Base-by-base conservation (phyloP, 1,140 invertebrate species). In the Triops longicaudatus region DNA sequence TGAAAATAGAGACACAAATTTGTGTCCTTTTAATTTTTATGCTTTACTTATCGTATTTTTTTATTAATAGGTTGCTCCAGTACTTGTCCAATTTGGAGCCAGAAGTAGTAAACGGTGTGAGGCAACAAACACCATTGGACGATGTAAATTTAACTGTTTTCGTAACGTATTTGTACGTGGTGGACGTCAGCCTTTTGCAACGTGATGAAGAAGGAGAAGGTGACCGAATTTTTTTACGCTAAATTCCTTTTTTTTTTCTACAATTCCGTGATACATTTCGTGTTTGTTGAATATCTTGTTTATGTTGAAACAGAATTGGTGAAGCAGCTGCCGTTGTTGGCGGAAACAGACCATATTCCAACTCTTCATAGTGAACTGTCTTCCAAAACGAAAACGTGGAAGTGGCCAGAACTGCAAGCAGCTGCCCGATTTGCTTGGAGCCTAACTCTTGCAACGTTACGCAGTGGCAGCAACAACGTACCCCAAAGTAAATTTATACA, bases 81-180 rank as follows among this genome's bases (percentile, higher is more conserved):
- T 83, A 86, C 77, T 81, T 89, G 26, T 83, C 84, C 31, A 82
- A 81, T 72, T 80, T 82, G 26, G 83, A 84, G 81, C 81, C 82
- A 27, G 79, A 84, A 76, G 80, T 77, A 82, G 84, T 79, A 83
- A 85, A 82, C 81, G 84, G 82, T 81, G 50, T 63, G 14, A 63
- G 22, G 22, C 50, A 63, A 17, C 50, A 63, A 63, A 63, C 14
- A 6, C 14, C 83, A 73, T 84, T 95, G 27, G 92, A 94, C 81
- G 89, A 90, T 83, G 89, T 95, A 0, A 91, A 90, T 0, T 83
- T 96, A 0, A 89, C 90, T 27, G 83, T 97, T 6, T 86, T 93
- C 44, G 92, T 96, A 90, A 90, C 94, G 0, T 82, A 97, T 22
- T 83, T 97, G 4, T 94, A 95, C 83, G 89, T 91, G 0, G 86